Conservation (phyloP, 2,797 vertebrate genomes). For the Denticeps clupeoides region DNA sequence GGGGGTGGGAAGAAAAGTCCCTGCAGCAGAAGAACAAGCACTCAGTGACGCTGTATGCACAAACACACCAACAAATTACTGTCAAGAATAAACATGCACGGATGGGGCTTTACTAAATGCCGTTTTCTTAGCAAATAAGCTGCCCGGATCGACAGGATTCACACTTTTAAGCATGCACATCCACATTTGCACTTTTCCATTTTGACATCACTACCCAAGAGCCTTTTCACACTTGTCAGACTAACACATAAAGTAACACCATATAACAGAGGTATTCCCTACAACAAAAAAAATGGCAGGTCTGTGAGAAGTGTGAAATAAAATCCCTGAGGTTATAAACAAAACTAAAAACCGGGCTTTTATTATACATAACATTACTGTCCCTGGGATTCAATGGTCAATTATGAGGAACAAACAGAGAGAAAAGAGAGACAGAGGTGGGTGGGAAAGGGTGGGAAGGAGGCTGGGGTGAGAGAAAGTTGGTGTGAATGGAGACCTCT, state of each 20-base stretch:
- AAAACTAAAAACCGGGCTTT: background rate
- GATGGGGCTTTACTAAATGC: no score
- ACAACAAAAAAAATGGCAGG: no score
- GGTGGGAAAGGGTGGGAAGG: background rate
- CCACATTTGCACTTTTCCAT: background rate
- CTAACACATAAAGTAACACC: constrained; percentile 6
- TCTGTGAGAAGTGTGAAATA: background rate
- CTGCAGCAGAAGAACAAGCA: constrained; percentile 1
- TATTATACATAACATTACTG: background rate
- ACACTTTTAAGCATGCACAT: background rate
- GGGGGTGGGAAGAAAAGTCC: constrained; percentile 5
- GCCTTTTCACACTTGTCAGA: constrained; percentile 19
- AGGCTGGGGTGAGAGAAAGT: background rate
- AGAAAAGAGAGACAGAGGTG: background rate
- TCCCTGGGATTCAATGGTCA: background rate
- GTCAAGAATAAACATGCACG: no score
- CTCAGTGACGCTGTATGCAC: no score
- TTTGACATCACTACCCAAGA: background rate
- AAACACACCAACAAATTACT: no score
- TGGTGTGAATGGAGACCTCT: background rate
- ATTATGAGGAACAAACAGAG: background rate
- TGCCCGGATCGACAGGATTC: no score
- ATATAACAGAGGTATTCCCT: background rate
- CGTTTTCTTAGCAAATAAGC: no score
- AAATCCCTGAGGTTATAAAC: constrained; percentile 1